Evolutionary conservation across 1,140 invertebrate species (phyloP), one percentile per base, ranked within the genome.

Genomic region (Tribolium madens): DNA sequence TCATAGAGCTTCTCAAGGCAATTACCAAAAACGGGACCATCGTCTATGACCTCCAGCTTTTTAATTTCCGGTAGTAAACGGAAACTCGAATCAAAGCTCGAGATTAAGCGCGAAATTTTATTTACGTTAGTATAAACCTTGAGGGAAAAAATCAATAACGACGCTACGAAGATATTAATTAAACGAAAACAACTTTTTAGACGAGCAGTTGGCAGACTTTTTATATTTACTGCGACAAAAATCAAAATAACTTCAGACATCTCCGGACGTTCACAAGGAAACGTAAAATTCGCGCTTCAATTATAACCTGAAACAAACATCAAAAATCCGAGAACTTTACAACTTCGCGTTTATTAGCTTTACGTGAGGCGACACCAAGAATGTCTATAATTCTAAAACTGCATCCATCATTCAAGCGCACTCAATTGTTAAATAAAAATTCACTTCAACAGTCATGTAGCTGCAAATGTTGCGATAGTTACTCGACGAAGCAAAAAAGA

Each of bases 81-180:
- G 57, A 64, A 64, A 64, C 57, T 31, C 21, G 57, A 64, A 64
- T 64, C 57, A 64, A 64, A 64, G 57, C 57, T 64, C 26, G 57
- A 64, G 57, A 64, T 64, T 64, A 64, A 64, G 57, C 57, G 57
- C 57, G 57, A 64, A 64, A 64, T 64, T 64, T 64, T 64, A 64
- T 64, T 64, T 64, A 64, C 57, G 57, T 33, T 64, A 64, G 57
- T 64, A 64, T 31, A 33, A 64, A 64, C 57, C 57, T 64, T 14
- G 57, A 12, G 9, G 52, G 57, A 12, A 64, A 64, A 64, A 64
- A 64, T 64, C 57, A 33, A 64, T 64, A 64, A 64, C 18, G 21
- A 64, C 57, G 57, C 21, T 33, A 64, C 57, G 57, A 64, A 64
- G 57, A 64, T 64, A 64, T 64, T 64, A 64, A 64, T 64, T 64